phyloP scores from a whole-genome alignment of 2,797 vertebrate genomes.

The Parambassis ranga region DNA sequence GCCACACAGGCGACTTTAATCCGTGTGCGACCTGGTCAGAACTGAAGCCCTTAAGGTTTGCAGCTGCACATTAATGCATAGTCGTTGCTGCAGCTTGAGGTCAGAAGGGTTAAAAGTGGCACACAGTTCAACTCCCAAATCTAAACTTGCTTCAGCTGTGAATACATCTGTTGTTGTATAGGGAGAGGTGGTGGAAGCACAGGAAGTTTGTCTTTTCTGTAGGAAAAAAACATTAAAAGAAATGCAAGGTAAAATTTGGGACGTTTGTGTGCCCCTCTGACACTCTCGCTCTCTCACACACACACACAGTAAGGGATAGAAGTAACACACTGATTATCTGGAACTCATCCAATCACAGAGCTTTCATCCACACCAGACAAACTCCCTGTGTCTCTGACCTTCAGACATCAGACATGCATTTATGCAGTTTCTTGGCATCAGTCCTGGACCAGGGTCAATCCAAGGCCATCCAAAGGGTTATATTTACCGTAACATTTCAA shows the following conservation, averaged over 20 bases:
- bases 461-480: conserved; percentile 7
- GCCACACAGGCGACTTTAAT: conserved; percentile 20
- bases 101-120: conserved; percentile 28
- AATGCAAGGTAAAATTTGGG: not conserved
- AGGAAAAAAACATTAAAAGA: not conserved
- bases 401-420: conserved; percentile 23
- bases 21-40: conserved; percentile 38
- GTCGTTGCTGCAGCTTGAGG: conserved; percentile 18
- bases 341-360: conserved; percentile 37
- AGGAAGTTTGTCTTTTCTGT: not conserved
- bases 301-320: not conserved
- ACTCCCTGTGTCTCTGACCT: conserved; percentile 34
- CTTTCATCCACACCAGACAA: conserved; percentile 23
- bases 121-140: not conserved
- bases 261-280: not conserved
- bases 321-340: conserved; percentile 8
- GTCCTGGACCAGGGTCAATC: not conserved
- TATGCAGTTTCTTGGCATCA: conserved; percentile 16
- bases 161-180: conserved; percentile 52
- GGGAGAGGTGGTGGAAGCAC: conserved; percentile 1
- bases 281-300: not conserved
- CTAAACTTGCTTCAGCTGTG: conserved; percentile 64
- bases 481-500: not conserved
- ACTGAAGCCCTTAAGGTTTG: conserved; percentile 18
- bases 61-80: conserved; percentile 31